Base-by-base conservation (phyloP, 2,888 invertebrate genomes). In the Amphipyra berbera region DNA sequence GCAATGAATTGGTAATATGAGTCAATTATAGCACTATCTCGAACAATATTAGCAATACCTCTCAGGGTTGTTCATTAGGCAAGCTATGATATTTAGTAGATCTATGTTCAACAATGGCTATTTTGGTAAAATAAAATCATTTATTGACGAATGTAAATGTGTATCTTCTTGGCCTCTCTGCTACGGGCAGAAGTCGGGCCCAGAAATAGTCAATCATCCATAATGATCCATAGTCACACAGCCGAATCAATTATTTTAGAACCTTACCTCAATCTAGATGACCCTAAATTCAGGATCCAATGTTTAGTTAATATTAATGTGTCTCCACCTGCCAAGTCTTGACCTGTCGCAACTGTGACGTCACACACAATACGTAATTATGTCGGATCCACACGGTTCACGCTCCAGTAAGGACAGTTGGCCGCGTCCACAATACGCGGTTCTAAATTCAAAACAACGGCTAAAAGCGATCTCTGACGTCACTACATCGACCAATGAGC, bases 291-390 rank as follows among this genome's bases (percentile, higher is more conserved):
- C 1, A 27, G 37, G 1, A 37, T 7, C 37, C 8, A 7, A 10
- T 37, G 10, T 10, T 2, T 15, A 30, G 14, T 13, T 30, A n/a
- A n/a, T 12, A 40, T 15, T n/a, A 15, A 6, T 13, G 35, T 35
- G 6, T 15, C n/a, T 41, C 15, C 35, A 30, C n/a, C 9, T 59
- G 13, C n/a, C n/a, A 13, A 41, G n/a, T 10, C 14, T 40, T 45
- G 69, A 69, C 63, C 69, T 62, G 30, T 48, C 63, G 13, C 55
- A 48, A 55, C 48, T 6, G 7, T 41, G 62, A 49, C 37, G 30
- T 44, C 54, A 48, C 30, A 5, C 1, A 35, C 35, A 14, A 13
- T 33, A 27, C 30, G 21, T 8, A 27, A 37, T 37, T 37, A 37
- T 37, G 37, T 37, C 37, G 7, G 30, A 4, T 30, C 30, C 30